A percentile compares a stretch with the other conserved stretches of the same genome.
Evolutionary conservation across 2,888 invertebrate genomes (phyloP).

Genomic region (Ganaspis brasiliensis): DNA sequence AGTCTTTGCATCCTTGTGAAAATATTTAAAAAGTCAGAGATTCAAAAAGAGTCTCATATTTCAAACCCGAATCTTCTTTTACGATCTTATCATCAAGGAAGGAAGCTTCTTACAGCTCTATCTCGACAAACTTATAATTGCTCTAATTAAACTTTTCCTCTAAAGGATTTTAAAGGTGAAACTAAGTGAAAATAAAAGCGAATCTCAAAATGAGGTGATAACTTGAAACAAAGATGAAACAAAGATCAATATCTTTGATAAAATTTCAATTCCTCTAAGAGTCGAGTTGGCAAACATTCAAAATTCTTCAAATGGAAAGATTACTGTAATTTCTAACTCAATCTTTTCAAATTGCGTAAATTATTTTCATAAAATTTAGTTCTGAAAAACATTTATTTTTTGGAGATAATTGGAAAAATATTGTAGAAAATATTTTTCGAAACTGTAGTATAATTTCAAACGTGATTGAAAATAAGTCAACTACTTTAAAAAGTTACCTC

Average conservation of each 20-base stretch:
- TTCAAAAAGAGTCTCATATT: slow-evolving; percentile 20
- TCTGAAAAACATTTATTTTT: background rate
- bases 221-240: slow-evolving; percentile 15
- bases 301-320: slow-evolving; percentile 13
- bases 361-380: too few species aligned
- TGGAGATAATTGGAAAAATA: too few species aligned
- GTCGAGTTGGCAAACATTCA: slow-evolving; percentile 16
- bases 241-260: slow-evolving; percentile 36
- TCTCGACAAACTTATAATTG: slow-evolving; percentile 34
- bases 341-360: too few species aligned
- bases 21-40: slow-evolving; percentile 29
- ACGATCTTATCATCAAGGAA: slow-evolving; percentile 9
- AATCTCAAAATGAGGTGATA: slow-evolving; percentile 23
- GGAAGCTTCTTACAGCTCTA: slow-evolving; percentile 15
- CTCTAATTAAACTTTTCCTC: slow-evolving; percentile 39
- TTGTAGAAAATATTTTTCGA: too few species aligned
- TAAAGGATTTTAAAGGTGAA: slow-evolving; percentile 30
- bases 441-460: too few species aligned
- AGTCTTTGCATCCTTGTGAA: slow-evolving; percentile 12
- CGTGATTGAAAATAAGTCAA: too few species aligned
- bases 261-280: slow-evolving; percentile 34
- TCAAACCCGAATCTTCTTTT: background rate
- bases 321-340: background rate
- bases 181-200: slow-evolving; percentile 34
- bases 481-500: too few species aligned